phyloP scores from a whole-genome alignment of 2,113 vertebrate species.

The Dasyornis broadbenti region DNA sequence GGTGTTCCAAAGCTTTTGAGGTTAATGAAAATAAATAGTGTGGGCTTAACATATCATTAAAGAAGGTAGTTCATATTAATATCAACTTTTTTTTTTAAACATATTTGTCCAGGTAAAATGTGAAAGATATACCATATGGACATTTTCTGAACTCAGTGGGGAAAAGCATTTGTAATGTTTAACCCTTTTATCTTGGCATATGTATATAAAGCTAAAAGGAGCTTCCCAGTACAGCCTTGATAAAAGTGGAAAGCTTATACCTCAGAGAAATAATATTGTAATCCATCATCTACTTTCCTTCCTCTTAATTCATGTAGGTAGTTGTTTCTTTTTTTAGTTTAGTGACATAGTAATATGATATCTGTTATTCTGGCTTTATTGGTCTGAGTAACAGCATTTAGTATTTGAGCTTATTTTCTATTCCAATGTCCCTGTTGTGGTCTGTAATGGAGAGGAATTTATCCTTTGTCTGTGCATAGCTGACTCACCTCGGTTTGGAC shows the following conservation, averaged over 20 bases:
- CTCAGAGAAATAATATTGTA: neutral
- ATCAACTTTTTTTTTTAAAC: conserved; percentile 29
- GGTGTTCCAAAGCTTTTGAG: neutral
- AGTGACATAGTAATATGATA: neutral
- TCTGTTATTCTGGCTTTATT: neutral
- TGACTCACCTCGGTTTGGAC: neutral
- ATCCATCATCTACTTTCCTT: neutral
- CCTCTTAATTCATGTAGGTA: neutral
- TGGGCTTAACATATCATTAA: conserved; percentile 17
- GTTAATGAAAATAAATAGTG: conserved; percentile 35
- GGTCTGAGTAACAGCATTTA: neutral
- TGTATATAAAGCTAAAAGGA: neutral
- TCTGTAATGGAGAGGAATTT: neutral
- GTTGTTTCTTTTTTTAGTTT: neutral
- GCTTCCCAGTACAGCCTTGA: neutral
- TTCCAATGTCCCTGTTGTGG: neutral
- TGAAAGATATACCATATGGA: neutral
- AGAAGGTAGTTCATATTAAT: conserved; percentile 5
- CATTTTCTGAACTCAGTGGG: neutral
- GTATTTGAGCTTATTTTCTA: neutral
- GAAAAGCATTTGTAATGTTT: neutral
- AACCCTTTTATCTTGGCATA: neutral
- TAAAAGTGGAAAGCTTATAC: neutral
- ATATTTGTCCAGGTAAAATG: conserved; percentile 37
- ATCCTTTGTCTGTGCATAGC: neutral